Base-by-base conservation (phyloP, 2,113 vertebrate species). In the Neopipo cinnamomea region DNA sequence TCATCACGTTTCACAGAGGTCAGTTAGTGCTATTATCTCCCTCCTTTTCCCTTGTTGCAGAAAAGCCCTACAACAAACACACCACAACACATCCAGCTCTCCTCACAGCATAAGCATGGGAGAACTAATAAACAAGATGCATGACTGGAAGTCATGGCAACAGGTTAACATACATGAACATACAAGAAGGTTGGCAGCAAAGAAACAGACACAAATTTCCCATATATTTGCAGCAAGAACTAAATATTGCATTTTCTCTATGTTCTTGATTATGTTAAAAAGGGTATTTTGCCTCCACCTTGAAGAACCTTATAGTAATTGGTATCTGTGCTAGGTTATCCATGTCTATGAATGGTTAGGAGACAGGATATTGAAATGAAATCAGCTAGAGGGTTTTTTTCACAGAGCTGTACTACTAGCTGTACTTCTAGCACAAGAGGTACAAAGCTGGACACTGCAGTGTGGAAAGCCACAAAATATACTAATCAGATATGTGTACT, bases 131-230 rank as follows among this genome's bases (percentile, higher is more conserved):
- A 95, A 88, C 2, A 2, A 74, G 25, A 58, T 41, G 22, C 12
- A 9, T 27, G 14, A 76, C 46, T 92, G 72, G 46, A 93, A 95
- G 92, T 83, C 85, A 83, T 86, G 71, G 75, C 78, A 97, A 89
- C 90, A 65, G 58, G 22, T 37, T 74, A 81, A 87, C 55, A 67
- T 55, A 73, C 31, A 68, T 0, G 2, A 81, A 67, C 17, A 52
- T 44, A 78, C 35, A 77, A 61, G 24, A 72, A 85, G 14, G 17
- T 12, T 80, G 47, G 31, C 22, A 68, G 37, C n/a, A 87, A 70
- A 70, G 72, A 82, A 89, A 65, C 6, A 94, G 65, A 88, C 24
- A 3, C 21, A 62, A 65, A 49, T 83, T 25, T 47, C 28, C 49
- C 41, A 28, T 58, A 39, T 25, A 85, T 44, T 83, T 85, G 20